These are phyloP conservation scores for Steinernema carpocapsae DNA, from an alignment of 2,888 invertebrate species.

Conservation along the genomic window DNA sequence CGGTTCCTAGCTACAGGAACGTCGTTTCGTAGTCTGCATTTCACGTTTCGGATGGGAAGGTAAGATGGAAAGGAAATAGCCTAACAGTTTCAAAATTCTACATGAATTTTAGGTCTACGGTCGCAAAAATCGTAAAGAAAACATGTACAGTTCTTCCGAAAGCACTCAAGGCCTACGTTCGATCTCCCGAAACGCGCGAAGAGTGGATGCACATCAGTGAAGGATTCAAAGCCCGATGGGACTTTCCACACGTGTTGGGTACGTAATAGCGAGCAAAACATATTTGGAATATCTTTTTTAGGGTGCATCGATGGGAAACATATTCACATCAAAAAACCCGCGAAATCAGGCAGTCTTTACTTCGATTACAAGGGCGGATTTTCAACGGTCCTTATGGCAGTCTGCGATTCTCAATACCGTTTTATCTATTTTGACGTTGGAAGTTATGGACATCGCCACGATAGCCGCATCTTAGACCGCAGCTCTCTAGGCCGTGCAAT, in stretches of 20 bases:
- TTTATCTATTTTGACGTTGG: no score
- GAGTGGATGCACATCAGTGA: not conserved
- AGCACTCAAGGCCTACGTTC: not conserved
- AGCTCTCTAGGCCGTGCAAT: not conserved
- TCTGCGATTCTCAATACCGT: no score
- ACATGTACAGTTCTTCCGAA: not conserved
- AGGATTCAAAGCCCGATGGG: not conserved
- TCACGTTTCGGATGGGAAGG: not conserved
- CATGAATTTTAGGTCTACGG: not conserved
- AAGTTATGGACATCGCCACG: no score
- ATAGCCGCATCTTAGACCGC: not conserved
- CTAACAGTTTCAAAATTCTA: no score
- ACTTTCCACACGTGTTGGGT: not conserved
- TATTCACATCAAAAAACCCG: not conserved
- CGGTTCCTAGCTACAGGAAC: not conserved
- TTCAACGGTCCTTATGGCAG: slow-evolving; percentile 6
- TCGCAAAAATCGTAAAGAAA: not conserved
- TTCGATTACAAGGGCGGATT: not conserved
- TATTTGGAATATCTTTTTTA: not conserved
- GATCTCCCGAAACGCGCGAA: not conserved
- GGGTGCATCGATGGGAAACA: slow-evolving; percentile 3
- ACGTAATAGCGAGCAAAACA: not conserved
- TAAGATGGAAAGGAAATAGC: not conserved
- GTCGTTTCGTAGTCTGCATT: not conserved
- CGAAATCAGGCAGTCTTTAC: not conserved